These are phyloP conservation scores for Mylabris phalerata DNA, from an alignment of 1,140 invertebrate genomes.

Conservation along the genomic window DNA sequence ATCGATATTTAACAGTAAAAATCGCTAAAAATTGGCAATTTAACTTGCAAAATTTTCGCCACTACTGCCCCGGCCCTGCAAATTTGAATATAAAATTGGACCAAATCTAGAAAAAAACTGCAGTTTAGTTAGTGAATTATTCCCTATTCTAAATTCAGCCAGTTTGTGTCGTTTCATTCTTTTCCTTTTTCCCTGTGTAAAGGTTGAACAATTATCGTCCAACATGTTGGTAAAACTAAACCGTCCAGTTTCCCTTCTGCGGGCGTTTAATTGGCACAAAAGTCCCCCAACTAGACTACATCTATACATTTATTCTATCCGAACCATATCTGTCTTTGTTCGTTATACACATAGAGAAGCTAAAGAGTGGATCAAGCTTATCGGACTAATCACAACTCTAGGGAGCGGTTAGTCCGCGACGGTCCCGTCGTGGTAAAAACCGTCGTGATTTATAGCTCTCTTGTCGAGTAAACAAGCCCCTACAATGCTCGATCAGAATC, in stretches of 20 bases:
- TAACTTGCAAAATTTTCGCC: no score
- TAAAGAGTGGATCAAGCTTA: conserved; percentile 28
- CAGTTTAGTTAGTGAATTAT: no score
- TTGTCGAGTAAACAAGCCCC: conserved; percentile 24
- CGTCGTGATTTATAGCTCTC: conserved; percentile 34
- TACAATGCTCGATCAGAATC: no score
- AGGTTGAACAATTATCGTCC: not conserved
- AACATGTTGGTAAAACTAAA: not conserved
- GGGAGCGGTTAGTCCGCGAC: conserved; percentile 37
- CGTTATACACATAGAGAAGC: conserved; percentile 1
- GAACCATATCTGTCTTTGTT: conserved; percentile 14
- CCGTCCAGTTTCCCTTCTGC: not conserved
- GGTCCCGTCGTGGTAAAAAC: conserved; percentile 31
- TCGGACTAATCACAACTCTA: conserved; percentile 32
- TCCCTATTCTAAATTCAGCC: no score
- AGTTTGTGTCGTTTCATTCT: no score
- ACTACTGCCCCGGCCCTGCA: no score
- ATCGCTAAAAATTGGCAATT: no score
- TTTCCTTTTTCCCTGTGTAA: no score
- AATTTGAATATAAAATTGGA: no score
- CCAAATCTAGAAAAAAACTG: no score
- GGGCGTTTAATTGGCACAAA: conserved; percentile 14
- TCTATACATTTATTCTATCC: not conserved
- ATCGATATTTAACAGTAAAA: no score
- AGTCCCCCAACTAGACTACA: conserved; percentile 7